Conservation (phyloP, 2,888 invertebrate genomes). For the Biston stratarius region DNA sequence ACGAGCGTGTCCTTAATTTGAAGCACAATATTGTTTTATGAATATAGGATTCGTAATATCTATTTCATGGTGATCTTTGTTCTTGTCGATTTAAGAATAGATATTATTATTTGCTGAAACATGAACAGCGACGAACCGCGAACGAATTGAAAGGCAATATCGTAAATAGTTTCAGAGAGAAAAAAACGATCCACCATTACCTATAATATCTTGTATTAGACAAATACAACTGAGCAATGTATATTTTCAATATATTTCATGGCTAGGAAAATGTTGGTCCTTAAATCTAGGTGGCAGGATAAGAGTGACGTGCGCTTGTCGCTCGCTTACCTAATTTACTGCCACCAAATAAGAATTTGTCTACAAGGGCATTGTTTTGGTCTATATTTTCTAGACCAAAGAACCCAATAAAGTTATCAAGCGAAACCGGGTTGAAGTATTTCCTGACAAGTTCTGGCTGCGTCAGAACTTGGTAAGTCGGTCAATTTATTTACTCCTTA, state of each 20-base stretch:
- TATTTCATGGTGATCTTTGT: too few relatives aligned
- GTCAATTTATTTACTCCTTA: conserved; percentile 21
- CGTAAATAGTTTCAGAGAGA: too few relatives aligned
- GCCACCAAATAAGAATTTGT: conserved; percentile 5
- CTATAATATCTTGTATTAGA: too few relatives aligned
- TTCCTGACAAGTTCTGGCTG: conserved; percentile 17
- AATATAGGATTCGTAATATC: too few relatives aligned
- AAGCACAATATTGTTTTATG: background rate
- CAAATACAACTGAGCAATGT: too few relatives aligned
- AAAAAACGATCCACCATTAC: too few relatives aligned
- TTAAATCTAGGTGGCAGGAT: background rate
- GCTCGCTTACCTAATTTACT: background rate
- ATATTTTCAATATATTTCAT: too few relatives aligned
- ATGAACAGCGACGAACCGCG: too few relatives aligned
- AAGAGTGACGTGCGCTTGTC: background rate
- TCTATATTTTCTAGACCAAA: conserved; percentile 14
- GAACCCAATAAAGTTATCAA: conserved; percentile 19
- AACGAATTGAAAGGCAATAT: too few relatives aligned
- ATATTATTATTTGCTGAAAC: too few relatives aligned
- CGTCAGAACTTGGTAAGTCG: conserved; percentile 15
- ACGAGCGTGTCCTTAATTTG: background rate
- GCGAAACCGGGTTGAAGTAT: conserved; percentile 14
- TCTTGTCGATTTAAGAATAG: too few relatives aligned
- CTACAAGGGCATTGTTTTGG: conserved; percentile 7
- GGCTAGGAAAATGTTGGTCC: too few relatives aligned